phyloP scores from a whole-genome alignment of 2,888 invertebrate species.

The Spilarctia lutea region DNA sequence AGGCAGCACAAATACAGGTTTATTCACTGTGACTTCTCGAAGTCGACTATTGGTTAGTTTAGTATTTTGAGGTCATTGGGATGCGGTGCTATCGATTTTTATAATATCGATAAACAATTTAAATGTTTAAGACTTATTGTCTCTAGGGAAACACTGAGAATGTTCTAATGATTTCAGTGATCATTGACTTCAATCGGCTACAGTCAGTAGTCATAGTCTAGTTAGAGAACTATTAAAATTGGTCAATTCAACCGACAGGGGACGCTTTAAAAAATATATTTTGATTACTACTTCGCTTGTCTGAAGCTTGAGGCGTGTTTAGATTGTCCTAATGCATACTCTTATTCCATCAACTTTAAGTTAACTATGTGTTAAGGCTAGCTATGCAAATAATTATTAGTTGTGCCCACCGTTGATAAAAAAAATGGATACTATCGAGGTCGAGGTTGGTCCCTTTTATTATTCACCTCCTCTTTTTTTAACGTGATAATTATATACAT shows the following conservation, averaged over 20 bases:
- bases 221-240: neutral
- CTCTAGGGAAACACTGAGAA: no score
- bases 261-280: neutral
- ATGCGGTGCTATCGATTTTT: conserved; percentile 56
- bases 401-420: no score
- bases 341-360: neutral
- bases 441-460: no score
- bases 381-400: no score
- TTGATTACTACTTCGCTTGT: no score
- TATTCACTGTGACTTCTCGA: conserved; percentile 49
- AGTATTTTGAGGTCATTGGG: conserved; percentile 69
- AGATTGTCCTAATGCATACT: neutral
- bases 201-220: neutral
- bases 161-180: no score
- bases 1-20: conserved; percentile 41
- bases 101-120: conserved; percentile 40
- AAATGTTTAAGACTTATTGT: neutral
- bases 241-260: neutral
- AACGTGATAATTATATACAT: no score
- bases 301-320: neutral
- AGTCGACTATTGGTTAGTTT: conserved; percentile 70
- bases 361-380: neutral
- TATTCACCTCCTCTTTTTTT: no score
- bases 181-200: neutral
- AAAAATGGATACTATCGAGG: no score